Percentiles rank a stretch among this genome's conserved stretches.
Evolutionary conservation across 2,888 invertebrate species (phyloP).

Genomic region (Phortica magna): DNA sequence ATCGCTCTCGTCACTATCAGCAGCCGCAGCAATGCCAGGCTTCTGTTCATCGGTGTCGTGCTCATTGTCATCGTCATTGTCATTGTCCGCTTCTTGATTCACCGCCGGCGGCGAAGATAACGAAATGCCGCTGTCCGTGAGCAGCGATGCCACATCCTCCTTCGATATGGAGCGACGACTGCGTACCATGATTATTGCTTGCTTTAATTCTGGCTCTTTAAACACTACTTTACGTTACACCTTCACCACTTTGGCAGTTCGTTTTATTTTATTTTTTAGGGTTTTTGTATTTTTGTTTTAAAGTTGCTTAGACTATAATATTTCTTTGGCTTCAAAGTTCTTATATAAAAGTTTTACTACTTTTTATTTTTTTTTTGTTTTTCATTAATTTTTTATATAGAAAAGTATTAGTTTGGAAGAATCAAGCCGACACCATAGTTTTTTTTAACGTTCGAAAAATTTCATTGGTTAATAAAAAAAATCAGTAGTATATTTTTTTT

Average conservation of each 20-base stretch:
- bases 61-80: constrained; percentile 42
- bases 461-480: constrained; percentile 40
- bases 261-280: constrained; percentile 37
- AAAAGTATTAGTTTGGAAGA: constrained; percentile 15
- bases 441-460: constrained; percentile 21
- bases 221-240: constrained; percentile 25
- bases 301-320: not conserved
- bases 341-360: constrained; percentile 17
- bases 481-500: constrained; percentile 36
- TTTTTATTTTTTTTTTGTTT: not conserved
- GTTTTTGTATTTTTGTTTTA: constrained; percentile 5
- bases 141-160: constrained; percentile 71
- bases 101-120: constrained; percentile 72
- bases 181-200: constrained; percentile 67
- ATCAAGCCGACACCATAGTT: constrained; percentile 41
- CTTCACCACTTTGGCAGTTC: constrained; percentile 48
- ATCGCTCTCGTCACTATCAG: constrained; percentile 38
- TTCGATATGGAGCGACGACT: constrained; percentile 74
- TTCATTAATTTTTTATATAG: not conserved
- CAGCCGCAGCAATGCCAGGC: constrained; percentile 43
- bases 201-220: constrained; percentile 41
- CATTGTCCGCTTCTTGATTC: constrained; percentile 34
- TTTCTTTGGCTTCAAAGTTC: not conserved
- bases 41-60: constrained; percentile 35
- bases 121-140: constrained; percentile 75